These are phyloP conservation scores for Amphiduros pacificus DNA, from an alignment of 2,888 invertebrate genomes.

Conservation along the genomic window DNA sequence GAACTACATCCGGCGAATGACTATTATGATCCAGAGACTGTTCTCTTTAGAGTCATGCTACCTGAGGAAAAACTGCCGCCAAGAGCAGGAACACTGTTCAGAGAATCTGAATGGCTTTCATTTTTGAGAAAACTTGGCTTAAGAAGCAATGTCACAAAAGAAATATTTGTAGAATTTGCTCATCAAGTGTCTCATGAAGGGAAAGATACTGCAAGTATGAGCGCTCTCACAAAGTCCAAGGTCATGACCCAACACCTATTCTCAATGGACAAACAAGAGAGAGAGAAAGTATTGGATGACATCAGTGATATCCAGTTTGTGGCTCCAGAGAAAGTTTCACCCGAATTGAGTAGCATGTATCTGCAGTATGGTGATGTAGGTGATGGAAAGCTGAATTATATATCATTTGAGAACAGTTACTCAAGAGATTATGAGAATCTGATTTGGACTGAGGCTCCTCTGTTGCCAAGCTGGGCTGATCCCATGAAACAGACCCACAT, in stretches of 20 bases:
- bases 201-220: constrained; percentile 3
- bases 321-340: constrained; percentile 12
- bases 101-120: constrained; percentile 24
- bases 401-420: constrained; percentile 24
- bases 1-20: constrained; percentile 27
- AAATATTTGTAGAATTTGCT: constrained; percentile 27
- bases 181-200: constrained; percentile 24
- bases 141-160: constrained; percentile 19
- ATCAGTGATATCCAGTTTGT: constrained; percentile 25
- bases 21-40: constrained; percentile 35
- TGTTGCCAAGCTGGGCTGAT: constrained; percentile 31
- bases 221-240: constrained; percentile 24
- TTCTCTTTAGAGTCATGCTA: constrained; percentile 35
- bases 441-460: constrained; percentile 25
- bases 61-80: constrained; percentile 33
- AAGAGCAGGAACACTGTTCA: constrained; percentile 15
- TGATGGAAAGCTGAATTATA: constrained; percentile 18
- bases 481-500: constrained; percentile 20
- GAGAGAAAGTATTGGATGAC: constrained; percentile 20
- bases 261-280: constrained; percentile 1
- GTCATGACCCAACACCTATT: constrained; percentile 25
- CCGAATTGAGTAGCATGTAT: constrained; percentile 11
- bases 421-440: constrained; percentile 18
- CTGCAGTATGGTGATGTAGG: constrained; percentile 25
- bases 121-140: constrained; percentile 27